Conservation (phyloP, 2,113 vertebrate species). For the Neogale vison region DNA sequence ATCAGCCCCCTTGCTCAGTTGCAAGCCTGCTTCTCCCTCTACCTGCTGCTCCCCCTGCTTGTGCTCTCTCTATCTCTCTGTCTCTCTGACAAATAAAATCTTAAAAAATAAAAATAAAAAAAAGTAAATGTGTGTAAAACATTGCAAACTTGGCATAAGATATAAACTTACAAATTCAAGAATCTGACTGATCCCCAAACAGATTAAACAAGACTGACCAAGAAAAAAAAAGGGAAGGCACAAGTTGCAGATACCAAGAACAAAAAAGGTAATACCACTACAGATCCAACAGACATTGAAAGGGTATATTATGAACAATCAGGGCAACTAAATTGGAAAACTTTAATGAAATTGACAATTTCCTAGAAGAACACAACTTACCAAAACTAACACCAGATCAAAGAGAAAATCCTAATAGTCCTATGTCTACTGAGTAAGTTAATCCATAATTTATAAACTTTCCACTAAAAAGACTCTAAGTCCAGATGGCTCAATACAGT, state of each 20-base stretch:
- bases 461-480: not conserved
- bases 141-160: not conserved
- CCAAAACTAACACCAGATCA: not conserved
- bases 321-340: not conserved
- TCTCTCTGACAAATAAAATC: too few species aligned
- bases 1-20: too few species aligned
- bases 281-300: not conserved
- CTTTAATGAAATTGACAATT: not conserved
- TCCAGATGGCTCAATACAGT: not conserved
- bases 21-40: too few species aligned
- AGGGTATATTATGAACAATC: not conserved
- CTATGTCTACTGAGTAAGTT: not conserved
- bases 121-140: not conserved
- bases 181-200: not conserved
- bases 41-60: too few species aligned
- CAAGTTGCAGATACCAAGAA: not conserved
- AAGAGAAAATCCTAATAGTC: conserved; percentile 6
- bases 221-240: not conserved
- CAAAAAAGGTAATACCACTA: not conserved
- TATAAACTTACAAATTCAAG: not conserved
- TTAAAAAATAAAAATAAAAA: not conserved
- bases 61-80: too few species aligned
- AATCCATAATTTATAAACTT: not conserved
- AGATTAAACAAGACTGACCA: not conserved
- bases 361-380: not conserved